Evolutionary conservation across 2,113 vertebrate genomes (phyloP), one percentile per base, ranked within the genome.

Genomic region (Glareola pratincola): DNA sequence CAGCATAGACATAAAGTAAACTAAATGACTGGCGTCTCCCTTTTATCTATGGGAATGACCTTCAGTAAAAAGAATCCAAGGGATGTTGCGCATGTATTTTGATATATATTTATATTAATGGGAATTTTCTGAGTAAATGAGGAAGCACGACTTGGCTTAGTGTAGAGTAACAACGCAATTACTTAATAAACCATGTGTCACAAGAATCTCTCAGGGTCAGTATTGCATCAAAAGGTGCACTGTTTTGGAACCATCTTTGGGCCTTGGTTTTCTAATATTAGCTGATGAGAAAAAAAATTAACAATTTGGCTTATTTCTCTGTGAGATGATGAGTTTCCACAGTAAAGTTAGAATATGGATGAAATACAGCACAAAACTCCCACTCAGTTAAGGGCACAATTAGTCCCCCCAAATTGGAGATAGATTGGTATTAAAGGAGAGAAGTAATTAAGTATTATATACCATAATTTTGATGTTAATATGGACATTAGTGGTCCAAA

Each of bases 21-120:
- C 82, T 81, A 85, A 93, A 81, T 81, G 43, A 78, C 63, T 73
- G 37, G 34, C 9, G 6, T 89, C 64, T 92, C 41, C 19, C 45
- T 89, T 93, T 93, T 97, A 92, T 93, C 85, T 88, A 20, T 62
- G 60, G 45, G 32, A 90, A 78, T 80, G 95, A 89, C 76, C 86
- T 97, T 95, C 77, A 74, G 67, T 87, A 91, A 90, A 90, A 15
- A 67, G 73, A 83, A 88, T 77, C 39, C 72, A 77, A 85, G 79
- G 73, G 74, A 92, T 45, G 14, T 87, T 82, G 56, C 3, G 2
- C 74, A 67, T 85, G 57, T 22, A 48, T 91, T 91, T 96, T 60
- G 45, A 88, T 74, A 67, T 53, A 51, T 95, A 59, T 80, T 91
- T 90, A 75, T 51, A 54, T 91, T 82, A 87, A 87, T 56, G 26